Base-by-base conservation (phyloP, 2,888 invertebrate species). In the Andrena bicolor region DNA sequence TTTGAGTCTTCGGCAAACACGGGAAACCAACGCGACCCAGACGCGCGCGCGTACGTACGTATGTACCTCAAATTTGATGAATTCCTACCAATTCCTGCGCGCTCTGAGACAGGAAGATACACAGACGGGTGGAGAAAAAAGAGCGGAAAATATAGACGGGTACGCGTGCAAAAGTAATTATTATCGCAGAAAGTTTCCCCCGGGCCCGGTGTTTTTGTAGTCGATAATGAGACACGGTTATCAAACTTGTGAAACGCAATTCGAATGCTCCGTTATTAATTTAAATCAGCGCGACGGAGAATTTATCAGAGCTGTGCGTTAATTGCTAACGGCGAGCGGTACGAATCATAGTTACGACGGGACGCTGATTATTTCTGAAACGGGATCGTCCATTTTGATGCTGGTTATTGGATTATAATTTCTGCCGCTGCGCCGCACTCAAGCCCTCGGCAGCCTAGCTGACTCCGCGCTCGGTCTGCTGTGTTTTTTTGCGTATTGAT, bases 331-430 rank as follows among this genome's bases (percentile, higher is more conserved):
- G 60, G 75, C 41, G 78, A 80, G 60, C 68, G 78, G 65, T 80
- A 76, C 78, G 76, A 85, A 85, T 87, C 74, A 77, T 80, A 74
- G 86, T 81, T 81, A 79, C 74, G 76, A 78, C 66, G 83, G 58
- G 49, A 72, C 76, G 74, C 69, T 85, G 85, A 87, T 87, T 81
- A 85, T 85, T 81, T 76, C 72, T 80, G 87, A 85, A 85, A 87
- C 87, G 79, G 76, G 79, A 79, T 81, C 87, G 77, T 82, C 76
- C 85, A 78, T 85, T 85, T 84, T 66, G 76, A 72, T 75, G 77
- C 65, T 61, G 79, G 60, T 73, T 80, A 85, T 87, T 68, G 85
- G 75, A 82, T 87, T 80, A 80, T 75, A 82, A 86, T 87, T 82
- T 76, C 78, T 69, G 74, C 71, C 71, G 20, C 20, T 74, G 60